These are phyloP conservation scores for Orestias chungarensis DNA, from an alignment of 2,797 vertebrate species.

Conservation along the genomic window DNA sequence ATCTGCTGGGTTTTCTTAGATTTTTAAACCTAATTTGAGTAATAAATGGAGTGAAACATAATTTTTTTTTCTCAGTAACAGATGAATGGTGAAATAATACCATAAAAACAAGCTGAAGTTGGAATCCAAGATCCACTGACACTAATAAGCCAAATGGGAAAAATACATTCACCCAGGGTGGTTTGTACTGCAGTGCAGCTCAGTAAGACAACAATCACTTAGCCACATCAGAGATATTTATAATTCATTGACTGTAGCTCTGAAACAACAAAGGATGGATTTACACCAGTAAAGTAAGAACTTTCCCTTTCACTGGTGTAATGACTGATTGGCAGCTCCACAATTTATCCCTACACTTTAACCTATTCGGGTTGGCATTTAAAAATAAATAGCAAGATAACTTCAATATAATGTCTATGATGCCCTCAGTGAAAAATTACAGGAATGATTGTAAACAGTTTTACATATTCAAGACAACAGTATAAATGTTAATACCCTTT, in stretches of 20 bases:
- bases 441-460: not conserved
- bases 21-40: no score
- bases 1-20: no score
- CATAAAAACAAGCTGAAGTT: slow-evolving; percentile 1
- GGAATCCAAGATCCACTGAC: not conserved
- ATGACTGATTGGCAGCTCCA: not conserved
- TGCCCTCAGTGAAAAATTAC: slow-evolving; percentile 1
- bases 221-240: slow-evolving; percentile 5
- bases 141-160: not conserved
- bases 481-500: no score
- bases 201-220: slow-evolving; percentile 1
- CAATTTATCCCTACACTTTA: not conserved
- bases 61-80: not conserved
- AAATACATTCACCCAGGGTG: not conserved
- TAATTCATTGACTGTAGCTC: slow-evolving; percentile 6
- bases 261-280: slow-evolving; percentile 11
- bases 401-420: slow-evolving; percentile 15
- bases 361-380: not conserved
- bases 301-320: not conserved
- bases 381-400: not conserved
- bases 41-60: no score
- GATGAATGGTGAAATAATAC: not conserved
- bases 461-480: no score
- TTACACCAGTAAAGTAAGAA: not conserved
- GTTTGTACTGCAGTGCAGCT: slow-evolving; percentile 12